Percentiles rank a stretch among this genome's conserved stretches.
These are phyloP conservation scores for Eriosoma lanigerum DNA, from an alignment of 1,140 invertebrate species.

Conservation along the genomic window DNA sequence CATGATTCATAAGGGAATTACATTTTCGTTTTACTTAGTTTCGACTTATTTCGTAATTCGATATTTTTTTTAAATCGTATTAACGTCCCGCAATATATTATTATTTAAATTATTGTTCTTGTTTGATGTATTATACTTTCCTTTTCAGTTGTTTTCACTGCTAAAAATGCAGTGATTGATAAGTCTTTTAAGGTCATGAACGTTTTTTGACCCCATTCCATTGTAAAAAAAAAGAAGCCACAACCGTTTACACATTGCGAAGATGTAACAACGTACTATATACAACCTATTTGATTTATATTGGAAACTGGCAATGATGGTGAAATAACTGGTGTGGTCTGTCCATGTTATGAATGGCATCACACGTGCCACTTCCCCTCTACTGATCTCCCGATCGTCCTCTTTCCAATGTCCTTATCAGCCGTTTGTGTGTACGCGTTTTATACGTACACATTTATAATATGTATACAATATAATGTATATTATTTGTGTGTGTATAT, in stretches of 20 bases:
- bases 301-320: constrained; percentile 50
- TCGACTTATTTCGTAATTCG: no score
- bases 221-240: constrained; percentile 29
- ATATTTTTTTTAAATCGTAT: not conserved
- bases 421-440: constrained; percentile 28
- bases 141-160: constrained; percentile 41
- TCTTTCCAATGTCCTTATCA: constrained; percentile 39
- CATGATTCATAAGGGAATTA: no score
- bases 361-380: constrained; percentile 44
- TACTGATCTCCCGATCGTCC: not conserved
- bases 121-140: constrained; percentile 29
- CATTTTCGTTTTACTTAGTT: no score
- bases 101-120: not conserved
- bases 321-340: constrained; percentile 48
- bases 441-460: not conserved
- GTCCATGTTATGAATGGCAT: constrained; percentile 47
- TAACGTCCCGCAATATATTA: not conserved
- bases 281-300: constrained; percentile 49
- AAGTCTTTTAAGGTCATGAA: constrained; percentile 41
- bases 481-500: not conserved
- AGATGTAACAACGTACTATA: constrained; percentile 22
- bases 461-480: not conserved
- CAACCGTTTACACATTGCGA: constrained; percentile 38
- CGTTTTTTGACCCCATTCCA: constrained; percentile 42
- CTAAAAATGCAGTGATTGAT: constrained; percentile 49